phyloP scores from a whole-genome alignment of 2,797 vertebrate species.

The Staurois parvus region DNA sequence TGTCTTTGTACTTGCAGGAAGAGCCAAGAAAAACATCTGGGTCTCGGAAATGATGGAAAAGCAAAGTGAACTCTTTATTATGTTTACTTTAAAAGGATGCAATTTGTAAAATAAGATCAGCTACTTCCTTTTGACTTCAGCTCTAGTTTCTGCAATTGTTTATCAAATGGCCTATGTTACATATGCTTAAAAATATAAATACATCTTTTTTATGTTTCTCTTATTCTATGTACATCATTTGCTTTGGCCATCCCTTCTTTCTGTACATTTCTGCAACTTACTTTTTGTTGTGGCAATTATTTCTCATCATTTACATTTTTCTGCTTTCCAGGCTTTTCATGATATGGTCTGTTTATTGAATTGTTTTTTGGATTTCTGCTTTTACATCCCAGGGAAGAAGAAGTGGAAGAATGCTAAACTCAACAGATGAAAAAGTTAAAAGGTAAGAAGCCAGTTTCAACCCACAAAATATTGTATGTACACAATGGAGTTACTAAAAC shows the following conservation, averaged over 20 bases:
- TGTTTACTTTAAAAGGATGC: constrained; percentile 39
- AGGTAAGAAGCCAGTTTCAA: too few species aligned
- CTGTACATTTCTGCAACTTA: neutral
- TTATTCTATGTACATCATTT: neutral
- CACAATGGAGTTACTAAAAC: too few species aligned
- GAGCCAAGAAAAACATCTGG: constrained; percentile 57
- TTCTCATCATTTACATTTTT: neutral
- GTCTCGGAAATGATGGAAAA: constrained; percentile 13
- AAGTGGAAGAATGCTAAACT: too few species aligned
- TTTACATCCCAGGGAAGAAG: too few species aligned
- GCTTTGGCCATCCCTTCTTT: neutral
- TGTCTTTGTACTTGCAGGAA: constrained; percentile 15
- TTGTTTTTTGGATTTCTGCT: too few species aligned
- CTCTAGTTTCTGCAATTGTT: neutral
- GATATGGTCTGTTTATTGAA: too few species aligned
- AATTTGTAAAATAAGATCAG: constrained; percentile 26
- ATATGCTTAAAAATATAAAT: neutral
- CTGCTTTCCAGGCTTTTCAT: neutral
- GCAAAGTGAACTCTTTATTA: neutral
- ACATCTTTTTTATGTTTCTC: neutral
- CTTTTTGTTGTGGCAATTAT: neutral
- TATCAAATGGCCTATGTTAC: neutral
- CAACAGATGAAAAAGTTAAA: too few species aligned
- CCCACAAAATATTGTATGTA: too few species aligned
- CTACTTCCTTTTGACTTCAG: constrained; percentile 28